A percentile compares a stretch with the other conserved stretches of the same genome.
These are phyloP conservation scores for Tineola bisselliella DNA, from an alignment of 2,888 invertebrate genomes.

Conservation along the genomic window DNA sequence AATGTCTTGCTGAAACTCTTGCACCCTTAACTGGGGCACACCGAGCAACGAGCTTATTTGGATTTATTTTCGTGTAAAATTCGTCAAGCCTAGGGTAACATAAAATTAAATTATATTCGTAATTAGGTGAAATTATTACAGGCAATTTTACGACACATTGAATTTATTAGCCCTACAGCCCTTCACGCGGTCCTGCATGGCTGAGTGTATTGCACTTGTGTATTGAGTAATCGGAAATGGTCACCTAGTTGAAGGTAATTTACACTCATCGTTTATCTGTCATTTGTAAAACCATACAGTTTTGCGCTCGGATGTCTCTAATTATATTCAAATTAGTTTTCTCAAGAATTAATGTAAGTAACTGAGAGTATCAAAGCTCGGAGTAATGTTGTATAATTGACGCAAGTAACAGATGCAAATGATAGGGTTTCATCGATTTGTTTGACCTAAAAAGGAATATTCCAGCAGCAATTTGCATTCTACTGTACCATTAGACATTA, in stretches of 20 bases:
- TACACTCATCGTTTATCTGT: not conserved
- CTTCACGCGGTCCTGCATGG: too few species aligned
- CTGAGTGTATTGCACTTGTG: not conserved
- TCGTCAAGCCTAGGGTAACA: slow-evolving; percentile 27
- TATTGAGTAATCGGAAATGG: slow-evolving; percentile 37
- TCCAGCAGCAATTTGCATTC: not conserved
- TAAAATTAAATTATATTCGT: slow-evolving; percentile 16
- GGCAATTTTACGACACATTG: not conserved
- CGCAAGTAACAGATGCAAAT: not conserved
- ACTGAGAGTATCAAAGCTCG: not conserved
- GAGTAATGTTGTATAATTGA: not conserved
- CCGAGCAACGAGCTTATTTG: slow-evolving; percentile 9
- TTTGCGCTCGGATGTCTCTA: not conserved
- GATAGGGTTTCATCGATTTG: not conserved
- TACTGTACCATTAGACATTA: not conserved
- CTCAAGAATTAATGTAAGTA: not conserved
- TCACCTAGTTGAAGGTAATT: slow-evolving; percentile 34
- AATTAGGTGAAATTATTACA: slow-evolving; percentile 1
- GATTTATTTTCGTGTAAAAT: slow-evolving; percentile 31
- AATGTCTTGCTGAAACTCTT: slow-evolving; percentile 39
- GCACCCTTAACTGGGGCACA: slow-evolving; percentile 34
- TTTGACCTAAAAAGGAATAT: not conserved
- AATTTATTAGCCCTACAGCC: not conserved
- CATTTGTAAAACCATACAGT: not conserved
- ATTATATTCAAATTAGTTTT: not conserved